Conservation (phyloP, 2,797 vertebrate species). For the Pangasius mekongensis region DNA sequence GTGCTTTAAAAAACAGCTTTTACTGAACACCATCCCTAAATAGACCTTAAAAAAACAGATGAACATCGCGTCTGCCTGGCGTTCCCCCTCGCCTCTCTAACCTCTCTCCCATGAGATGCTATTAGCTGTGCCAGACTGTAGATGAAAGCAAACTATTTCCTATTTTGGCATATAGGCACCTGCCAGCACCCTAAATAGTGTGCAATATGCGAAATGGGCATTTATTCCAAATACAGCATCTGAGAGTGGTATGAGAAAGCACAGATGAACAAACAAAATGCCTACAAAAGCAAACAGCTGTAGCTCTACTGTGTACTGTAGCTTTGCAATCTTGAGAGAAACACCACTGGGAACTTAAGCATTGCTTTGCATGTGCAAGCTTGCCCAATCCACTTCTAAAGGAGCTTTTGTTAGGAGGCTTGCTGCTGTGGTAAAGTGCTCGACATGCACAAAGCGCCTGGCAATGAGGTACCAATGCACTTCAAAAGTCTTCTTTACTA, state of each 20-base stretch:
- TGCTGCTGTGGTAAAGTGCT: constrained; percentile 1
- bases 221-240: constrained; percentile 13
- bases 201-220: constrained; percentile 21
- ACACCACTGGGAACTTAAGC: constrained; percentile 13
- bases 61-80: constrained; percentile 5
- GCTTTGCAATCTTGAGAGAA: neutral
- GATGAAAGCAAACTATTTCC: constrained; percentile 39
- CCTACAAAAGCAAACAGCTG: constrained; percentile 18
- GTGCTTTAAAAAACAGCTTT: constrained; percentile 21
- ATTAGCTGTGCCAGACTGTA: constrained; percentile 38
- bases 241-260: constrained; percentile 6
- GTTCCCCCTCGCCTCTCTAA: constrained; percentile 14
- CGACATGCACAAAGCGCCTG: neutral
- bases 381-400: constrained; percentile 2
- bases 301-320: constrained; percentile 10
- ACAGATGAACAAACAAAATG: constrained; percentile 21
- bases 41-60: constrained; percentile 40
- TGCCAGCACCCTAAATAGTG: constrained; percentile 24
- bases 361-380: constrained; percentile 25
- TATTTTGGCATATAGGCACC: constrained; percentile 37
- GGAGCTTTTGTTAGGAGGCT: constrained; percentile 25
- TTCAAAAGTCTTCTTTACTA: neutral
- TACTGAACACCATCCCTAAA: constrained; percentile 38
- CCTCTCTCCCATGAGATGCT: constrained; percentile 41
- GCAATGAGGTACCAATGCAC: neutral